Conservation (phyloP, 2,113 vertebrate species). For the Neotoma lepida region DNA sequence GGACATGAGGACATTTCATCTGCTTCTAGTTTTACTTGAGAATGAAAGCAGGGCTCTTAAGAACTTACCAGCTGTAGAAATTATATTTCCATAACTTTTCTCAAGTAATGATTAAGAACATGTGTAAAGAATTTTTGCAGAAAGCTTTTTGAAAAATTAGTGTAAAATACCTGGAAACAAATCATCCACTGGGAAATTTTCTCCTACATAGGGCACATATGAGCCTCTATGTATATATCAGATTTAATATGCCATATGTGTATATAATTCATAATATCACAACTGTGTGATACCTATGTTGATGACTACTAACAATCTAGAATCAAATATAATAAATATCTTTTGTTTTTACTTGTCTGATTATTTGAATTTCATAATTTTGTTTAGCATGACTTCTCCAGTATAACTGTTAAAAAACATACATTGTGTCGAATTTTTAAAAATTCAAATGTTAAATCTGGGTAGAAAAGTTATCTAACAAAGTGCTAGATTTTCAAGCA, state of each 20-base stretch:
- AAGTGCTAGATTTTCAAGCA: no score
- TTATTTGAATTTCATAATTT: constrained; percentile 22
- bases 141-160: neutral
- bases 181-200: neutral
- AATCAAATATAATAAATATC: neutral
- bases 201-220: neutral
- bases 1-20: neutral
- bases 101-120: constrained; percentile 29
- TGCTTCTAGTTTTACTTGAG: constrained; percentile 18
- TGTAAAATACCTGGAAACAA: neutral
- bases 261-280: neutral
- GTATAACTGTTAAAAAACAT: neutral
- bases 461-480: neutral
- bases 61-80: neutral
- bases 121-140: neutral
- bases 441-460: neutral
- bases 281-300: neutral
- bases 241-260: neutral
- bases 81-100: neutral
- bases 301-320: neutral
- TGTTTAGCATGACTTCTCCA: neutral
- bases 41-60: neutral
- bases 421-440: neutral
- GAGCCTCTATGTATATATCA: neutral
- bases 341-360: neutral